Conservation (phyloP, 2,113 vertebrate species). For the Poicephalus gulielmi region DNA sequence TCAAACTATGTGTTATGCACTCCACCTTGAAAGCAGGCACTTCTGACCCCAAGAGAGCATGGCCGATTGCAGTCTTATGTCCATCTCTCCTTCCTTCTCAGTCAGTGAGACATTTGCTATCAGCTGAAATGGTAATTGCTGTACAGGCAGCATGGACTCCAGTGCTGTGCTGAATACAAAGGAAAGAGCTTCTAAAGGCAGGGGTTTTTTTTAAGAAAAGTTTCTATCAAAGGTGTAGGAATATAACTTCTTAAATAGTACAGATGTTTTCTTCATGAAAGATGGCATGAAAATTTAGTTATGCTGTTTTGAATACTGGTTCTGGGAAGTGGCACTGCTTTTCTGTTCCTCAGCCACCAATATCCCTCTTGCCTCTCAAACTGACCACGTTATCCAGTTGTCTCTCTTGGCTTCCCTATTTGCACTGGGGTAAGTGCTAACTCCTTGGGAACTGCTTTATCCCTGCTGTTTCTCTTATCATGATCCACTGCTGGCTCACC, state of each 20-base stretch:
- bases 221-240: neutral
- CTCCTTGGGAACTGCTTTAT: neutral
- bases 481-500: neutral
- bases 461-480: neutral
- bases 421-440: neutral
- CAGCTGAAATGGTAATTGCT: neutral
- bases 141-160: neutral
- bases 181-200: neutral
- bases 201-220: neutral
- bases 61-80: neutral
- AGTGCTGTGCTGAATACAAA: neutral
- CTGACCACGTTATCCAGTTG: fast-evolving
- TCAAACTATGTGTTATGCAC: slow-evolving; percentile 45
- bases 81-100: neutral
- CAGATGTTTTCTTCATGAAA: neutral
- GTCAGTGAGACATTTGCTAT: neutral
- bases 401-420: neutral
- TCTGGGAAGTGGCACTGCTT: neutral
- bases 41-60: slow-evolving; percentile 39
- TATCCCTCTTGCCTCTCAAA: neutral
- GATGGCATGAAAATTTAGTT: neutral
- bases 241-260: neutral
- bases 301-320: neutral
- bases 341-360: neutral
- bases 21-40: slow-evolving; percentile 56